Conservation (phyloP, 1,140 invertebrate genomes). For the Macrobrachium rosenbergii region DNA sequence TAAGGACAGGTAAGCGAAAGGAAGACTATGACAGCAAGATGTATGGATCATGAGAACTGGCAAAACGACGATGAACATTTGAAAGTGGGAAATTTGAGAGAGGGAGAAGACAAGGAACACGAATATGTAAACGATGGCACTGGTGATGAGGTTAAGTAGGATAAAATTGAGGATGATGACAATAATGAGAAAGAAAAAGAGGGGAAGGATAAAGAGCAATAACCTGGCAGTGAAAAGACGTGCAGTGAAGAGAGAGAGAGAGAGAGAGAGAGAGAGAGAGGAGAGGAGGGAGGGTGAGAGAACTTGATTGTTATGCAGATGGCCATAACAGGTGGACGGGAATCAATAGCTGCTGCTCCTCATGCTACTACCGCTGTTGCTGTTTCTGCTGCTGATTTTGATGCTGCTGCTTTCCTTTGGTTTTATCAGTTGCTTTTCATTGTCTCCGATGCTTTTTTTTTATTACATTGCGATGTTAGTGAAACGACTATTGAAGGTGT, state of each 20-base stretch:
- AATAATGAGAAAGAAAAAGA: background rate
- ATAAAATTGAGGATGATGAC: background rate
- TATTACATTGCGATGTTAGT: background rate
- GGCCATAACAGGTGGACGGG: slow-evolving; percentile 61
- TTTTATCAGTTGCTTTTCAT: background rate
- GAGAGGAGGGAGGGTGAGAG: slow-evolving; percentile 32
- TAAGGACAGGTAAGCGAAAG: too few relatives aligned
- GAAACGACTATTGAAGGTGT: background rate
- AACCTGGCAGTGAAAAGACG: too few relatives aligned
- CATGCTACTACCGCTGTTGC: background rate
- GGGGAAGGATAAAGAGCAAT: background rate
- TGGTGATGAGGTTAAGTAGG: too few relatives aligned
- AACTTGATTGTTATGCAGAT: slow-evolving; percentile 63
- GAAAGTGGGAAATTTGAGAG: too few relatives aligned
- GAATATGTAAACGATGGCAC: too few relatives aligned
- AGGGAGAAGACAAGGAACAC: too few relatives aligned
- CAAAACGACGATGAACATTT: too few relatives aligned
- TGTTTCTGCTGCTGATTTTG: slow-evolving; percentile 8
- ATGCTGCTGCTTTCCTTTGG: background rate
- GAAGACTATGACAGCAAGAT: too few relatives aligned
- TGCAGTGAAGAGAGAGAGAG: background rate
- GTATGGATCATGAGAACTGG: too few relatives aligned
- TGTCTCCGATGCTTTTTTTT: background rate
- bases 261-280: background rate
- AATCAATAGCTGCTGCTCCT: slow-evolving; percentile 56